These are phyloP conservation scores for Stenolophus ochropezus DNA, from an alignment of 2,888 invertebrate genomes.

Conservation along the genomic window DNA sequence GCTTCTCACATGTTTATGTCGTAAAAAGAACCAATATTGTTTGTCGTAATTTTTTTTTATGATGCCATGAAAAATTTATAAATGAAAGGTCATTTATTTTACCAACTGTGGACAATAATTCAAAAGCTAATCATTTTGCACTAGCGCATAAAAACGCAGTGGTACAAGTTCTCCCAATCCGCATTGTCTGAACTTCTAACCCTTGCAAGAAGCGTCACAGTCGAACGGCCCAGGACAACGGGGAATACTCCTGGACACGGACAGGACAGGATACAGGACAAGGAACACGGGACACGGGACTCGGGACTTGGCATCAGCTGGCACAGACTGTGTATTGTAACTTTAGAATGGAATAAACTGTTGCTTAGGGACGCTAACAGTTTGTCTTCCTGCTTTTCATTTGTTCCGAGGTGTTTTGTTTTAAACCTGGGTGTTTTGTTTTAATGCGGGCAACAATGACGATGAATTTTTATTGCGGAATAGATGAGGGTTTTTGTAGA, in stretches of 20 bases:
- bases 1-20: too few species aligned
- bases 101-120: too few species aligned
- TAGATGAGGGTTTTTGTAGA: neutral
- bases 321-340: slow-evolving; percentile 42
- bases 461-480: neutral
- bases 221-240: slow-evolving; percentile 8
- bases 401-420: slow-evolving; percentile 23
- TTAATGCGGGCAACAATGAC: neutral
- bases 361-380: slow-evolving; percentile 50
- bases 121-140: neutral
- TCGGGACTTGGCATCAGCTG: slow-evolving; percentile 38
- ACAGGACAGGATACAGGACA: slow-evolving; percentile 13
- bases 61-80: too few species aligned
- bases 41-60: too few species aligned
- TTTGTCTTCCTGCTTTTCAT: slow-evolving; percentile 45
- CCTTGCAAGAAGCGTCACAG: slow-evolving; percentile 10
- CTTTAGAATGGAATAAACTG: slow-evolving; percentile 54
- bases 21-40: too few species aligned
- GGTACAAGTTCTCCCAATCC: slow-evolving; percentile 21
- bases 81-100: too few species aligned
- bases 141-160: neutral
- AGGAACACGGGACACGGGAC: neutral
- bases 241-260: slow-evolving; percentile 12
- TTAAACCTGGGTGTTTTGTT: slow-evolving; percentile 15
- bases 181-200: slow-evolving; percentile 13